Evolutionary conservation across 2,113 vertebrate species (phyloP), one percentile per base, ranked within the genome.

Genomic region (Puffinus mauretanicus): DNA sequence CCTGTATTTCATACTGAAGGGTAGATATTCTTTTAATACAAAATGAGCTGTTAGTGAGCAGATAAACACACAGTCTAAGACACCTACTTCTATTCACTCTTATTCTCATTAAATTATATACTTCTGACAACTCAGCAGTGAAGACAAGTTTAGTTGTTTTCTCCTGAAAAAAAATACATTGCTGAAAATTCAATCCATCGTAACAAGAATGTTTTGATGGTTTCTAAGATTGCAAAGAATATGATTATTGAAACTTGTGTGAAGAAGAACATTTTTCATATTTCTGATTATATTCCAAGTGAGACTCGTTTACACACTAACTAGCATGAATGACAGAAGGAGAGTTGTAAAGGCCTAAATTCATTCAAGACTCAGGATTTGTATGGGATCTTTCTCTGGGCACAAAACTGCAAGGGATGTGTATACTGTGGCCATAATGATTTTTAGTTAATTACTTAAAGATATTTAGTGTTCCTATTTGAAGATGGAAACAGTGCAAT

Each of bases 41-140:
- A 95, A 97, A 91, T 54, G 17, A 92, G 11, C 19, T 84, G 21
- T 49, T 71, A 83, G 10, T 49, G 24, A 62, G 40, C 72, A 96
- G 77, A 93, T 95, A 97, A 97, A 94, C 70, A 94, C 73, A 96
- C 67, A 88, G 46, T 65, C n/a, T 91, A 57, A 88, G 44, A 70
- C 54, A 95, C 13, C 69, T 95, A 76, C 66, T 95, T 93, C 58
- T 78, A 75, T 96, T 96, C 47, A 97, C 94, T 97, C 83, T 89
- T 93, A 61, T 77, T 88, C 61, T 91, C 64, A 72, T 51, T 85
- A 90, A 94, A 90, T 95, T 82, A 92, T 58, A 64, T 75, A 61
- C 51, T 95, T 97, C 72, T 93, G 78, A 90, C 32, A 98, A 51
- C 19, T 88, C 54, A 79, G 32, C 17, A 82, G 24, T 55, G 77